Base-by-base conservation (phyloP, 2,113 vertebrate species). In the Ancistrus triradiatus region DNA sequence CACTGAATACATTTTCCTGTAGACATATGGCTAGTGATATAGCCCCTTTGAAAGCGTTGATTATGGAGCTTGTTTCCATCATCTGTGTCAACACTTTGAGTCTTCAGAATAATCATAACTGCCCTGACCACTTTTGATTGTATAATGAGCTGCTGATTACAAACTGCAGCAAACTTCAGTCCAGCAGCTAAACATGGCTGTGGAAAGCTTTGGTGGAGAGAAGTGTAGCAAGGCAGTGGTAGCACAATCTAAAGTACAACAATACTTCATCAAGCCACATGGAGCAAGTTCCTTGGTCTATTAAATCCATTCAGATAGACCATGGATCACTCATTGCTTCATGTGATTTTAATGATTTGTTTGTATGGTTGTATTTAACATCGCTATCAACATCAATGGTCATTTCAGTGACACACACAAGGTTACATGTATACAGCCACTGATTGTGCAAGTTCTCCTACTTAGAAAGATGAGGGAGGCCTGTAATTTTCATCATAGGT, bases 81-180 rank as follows among this genome's bases (percentile, higher is more conserved):
- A 64, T 59, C 43, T 63, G 31, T 10, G 48, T 28, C 56, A 37
- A 40, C 28, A 17, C 55, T 14, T 15, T 13, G 25, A 17, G 68
- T 63, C 67, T 62, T 38, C 48, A 63, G 40, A 55, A 33, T 48
- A 27, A 63, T 35, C 7, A 18, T 11, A 19, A 50, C 85, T 88
- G 86, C 80, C 80, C 85, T 88, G 88, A 89, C 91, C 90, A 87
- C 86, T 81, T 69, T 86, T 88, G 87, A 90, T 90, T 92, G 87
- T 90, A 84, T 90, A 92, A 91, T 88, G 89, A 90, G 89, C 83
- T 90, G 85, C 87, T 91, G 90, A 93, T 91, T 90, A 88, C 87
- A 87, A 90, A 88, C 86, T 89, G 83, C 85, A 85, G 85, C 86
- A 80, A 42, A 51, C 47, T 86, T 87, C 82, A 81, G 85, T 82